Evolutionary conservation across 1,140 invertebrate genomes (phyloP).

Genomic region (Chelonus insularis): DNA sequence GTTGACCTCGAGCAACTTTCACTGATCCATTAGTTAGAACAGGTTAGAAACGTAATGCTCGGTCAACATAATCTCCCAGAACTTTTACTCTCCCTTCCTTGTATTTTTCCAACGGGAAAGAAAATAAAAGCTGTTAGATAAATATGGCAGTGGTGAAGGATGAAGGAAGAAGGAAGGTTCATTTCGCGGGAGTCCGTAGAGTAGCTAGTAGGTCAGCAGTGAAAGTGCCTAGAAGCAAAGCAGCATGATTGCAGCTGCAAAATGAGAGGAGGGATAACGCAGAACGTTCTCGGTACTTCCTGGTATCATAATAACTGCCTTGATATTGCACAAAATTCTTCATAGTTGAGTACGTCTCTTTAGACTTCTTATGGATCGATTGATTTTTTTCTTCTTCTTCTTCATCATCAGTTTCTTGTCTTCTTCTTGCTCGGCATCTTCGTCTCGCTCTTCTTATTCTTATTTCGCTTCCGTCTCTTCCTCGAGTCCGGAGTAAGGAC

Average conservation of each 20-base stretch:
- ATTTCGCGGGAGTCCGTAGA: constrained; percentile 37
- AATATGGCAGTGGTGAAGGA: constrained; percentile 26
- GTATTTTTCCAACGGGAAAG: background rate
- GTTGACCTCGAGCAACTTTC: constrained; percentile 57
- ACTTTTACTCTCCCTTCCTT: background rate
- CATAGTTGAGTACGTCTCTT: background rate
- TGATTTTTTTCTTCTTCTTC: constrained; percentile 13
- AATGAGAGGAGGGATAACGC: constrained; percentile 6
- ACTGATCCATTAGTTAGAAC: constrained; percentile 30
- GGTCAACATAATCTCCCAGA: background rate
- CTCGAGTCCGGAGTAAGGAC: constrained; percentile 59
- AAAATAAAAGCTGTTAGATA: constrained; percentile 6
- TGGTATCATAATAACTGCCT: constrained; percentile 5
- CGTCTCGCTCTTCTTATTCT: constrained; percentile 33
- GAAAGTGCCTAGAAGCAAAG: constrained; percentile 44
- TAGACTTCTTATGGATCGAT: constrained; percentile 1
- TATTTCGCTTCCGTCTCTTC: constrained; percentile 39
- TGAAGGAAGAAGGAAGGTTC: constrained; percentile 14
- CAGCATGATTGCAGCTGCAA: constrained; percentile 42
- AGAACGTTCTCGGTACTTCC: constrained; percentile 21
- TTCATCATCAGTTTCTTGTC: background rate
- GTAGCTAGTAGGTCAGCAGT: constrained; percentile 47
- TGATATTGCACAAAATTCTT: background rate
- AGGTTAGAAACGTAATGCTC: constrained; percentile 27
- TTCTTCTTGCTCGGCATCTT: constrained; percentile 18